phyloP scores from a whole-genome alignment of 1,140 invertebrate species.

The Euura lappo region DNA sequence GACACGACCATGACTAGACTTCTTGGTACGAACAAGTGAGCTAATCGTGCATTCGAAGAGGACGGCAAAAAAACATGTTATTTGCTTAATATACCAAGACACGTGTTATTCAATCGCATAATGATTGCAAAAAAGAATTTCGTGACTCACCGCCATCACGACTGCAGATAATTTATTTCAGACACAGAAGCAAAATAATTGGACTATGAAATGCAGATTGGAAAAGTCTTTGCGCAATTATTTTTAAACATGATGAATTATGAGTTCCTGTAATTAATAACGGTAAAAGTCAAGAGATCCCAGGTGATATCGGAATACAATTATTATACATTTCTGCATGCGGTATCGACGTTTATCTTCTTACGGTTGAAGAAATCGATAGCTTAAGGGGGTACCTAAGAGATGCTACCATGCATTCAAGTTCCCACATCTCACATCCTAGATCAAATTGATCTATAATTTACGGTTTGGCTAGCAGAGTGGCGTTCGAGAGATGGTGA shows the following conservation, averaged over 20 bases:
- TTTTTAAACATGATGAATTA: not conserved
- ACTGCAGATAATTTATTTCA: too few relatives aligned
- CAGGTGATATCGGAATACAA: not conserved
- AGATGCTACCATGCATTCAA: not conserved
- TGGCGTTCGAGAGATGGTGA: not conserved
- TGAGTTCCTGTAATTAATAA: not conserved
- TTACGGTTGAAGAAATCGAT: not conserved
- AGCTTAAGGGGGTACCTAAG: not conserved
- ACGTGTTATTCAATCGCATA: too few relatives aligned
- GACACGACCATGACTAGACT: too few relatives aligned
- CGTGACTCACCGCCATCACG: too few relatives aligned
- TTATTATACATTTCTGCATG: not conserved
- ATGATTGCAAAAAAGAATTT: too few relatives aligned
- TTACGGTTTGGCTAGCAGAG: not conserved
- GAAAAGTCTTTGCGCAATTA: not conserved
- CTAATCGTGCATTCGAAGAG: too few relatives aligned
- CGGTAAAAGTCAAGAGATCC: not conserved
- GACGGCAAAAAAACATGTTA: too few relatives aligned
- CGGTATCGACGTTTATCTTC: not conserved
- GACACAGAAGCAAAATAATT: not conserved
- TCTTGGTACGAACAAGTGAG: too few relatives aligned
- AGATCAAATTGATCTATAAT: not conserved
- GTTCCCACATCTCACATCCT: constrained; percentile 6
- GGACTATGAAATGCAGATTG: not conserved
- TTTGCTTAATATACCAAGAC: too few relatives aligned